These are phyloP conservation scores for Diachrysia chrysitis DNA, from an alignment of 2,888 invertebrate species.

Conservation along the genomic window DNA sequence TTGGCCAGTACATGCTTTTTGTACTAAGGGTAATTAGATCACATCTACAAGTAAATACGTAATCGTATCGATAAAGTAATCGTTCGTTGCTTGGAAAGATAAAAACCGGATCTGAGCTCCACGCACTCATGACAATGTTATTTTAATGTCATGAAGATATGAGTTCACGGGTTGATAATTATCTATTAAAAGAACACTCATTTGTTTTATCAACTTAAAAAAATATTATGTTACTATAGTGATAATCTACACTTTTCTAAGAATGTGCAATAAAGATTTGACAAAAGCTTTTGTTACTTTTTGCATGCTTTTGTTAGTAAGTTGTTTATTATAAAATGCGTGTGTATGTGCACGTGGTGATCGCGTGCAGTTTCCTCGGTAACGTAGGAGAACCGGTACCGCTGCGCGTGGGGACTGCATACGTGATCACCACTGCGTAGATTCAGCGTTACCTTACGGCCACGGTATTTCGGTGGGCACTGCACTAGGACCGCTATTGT, in stretches of 20 bases:
- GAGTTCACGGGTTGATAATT: conserved; percentile 32
- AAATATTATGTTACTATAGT: conserved; percentile 5
- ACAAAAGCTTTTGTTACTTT: conserved; percentile 29
- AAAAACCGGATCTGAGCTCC: conserved; percentile 49
- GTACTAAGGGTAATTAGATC: conserved; percentile 23
- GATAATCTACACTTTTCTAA: conserved; percentile 2
- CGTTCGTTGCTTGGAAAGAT: conserved; percentile 45
- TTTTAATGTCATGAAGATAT: conserved; percentile 40
- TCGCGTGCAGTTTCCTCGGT: conserved; percentile 44
- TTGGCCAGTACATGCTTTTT: conserved; percentile 9
- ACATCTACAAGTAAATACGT: conserved; percentile 25
- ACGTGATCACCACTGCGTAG: conserved; percentile 54
- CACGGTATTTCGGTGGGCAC: conserved; percentile 28
- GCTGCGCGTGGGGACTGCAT: conserved; percentile 48
- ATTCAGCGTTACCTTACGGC: conserved; percentile 22
- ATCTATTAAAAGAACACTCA: conserved; percentile 20
- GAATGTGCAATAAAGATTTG: conserved; percentile 11
- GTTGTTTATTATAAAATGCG: conserved; percentile 17
- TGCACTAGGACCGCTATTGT: conserved; percentile 31
- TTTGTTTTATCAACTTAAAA: conserved; percentile 10
- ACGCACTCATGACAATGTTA: conserved; percentile 34
- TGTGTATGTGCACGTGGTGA: conserved; percentile 42
- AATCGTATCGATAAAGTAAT: conserved; percentile 45
- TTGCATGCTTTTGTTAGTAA: conserved; percentile 16
- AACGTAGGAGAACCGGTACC: conserved; percentile 44